These are phyloP conservation scores for Drosophila lacteicornis DNA, from an alignment of 1,140 invertebrate species.

Conservation along the genomic window DNA sequence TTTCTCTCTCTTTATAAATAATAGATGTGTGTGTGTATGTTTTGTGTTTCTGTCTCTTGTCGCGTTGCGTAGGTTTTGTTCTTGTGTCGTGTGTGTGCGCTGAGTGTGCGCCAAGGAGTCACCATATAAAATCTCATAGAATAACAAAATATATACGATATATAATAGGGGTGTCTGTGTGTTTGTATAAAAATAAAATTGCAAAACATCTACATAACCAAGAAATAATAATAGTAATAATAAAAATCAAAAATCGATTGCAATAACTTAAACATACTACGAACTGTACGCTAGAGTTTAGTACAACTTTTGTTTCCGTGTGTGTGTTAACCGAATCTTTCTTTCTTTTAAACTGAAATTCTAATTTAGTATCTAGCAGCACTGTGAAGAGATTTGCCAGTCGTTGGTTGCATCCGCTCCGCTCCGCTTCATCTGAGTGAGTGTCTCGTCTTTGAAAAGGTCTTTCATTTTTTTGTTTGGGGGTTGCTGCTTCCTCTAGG, in stretches of 20 bases:
- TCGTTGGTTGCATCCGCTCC: slow-evolving; percentile 70
- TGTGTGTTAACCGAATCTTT: slow-evolving; percentile 34
- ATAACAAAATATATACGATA: slow-evolving; percentile 73
- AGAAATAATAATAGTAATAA: slow-evolving; percentile 53
- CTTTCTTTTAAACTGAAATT: slow-evolving; percentile 48
- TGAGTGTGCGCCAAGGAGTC: slow-evolving; percentile 57
- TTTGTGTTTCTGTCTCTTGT: slow-evolving; percentile 7
- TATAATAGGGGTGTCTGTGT: slow-evolving; percentile 38
- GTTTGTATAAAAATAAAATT: slow-evolving; percentile 61
- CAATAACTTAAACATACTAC: slow-evolving; percentile 70
- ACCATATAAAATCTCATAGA: slow-evolving; percentile 78
- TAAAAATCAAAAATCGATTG: slow-evolving; percentile 68
- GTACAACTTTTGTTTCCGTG: slow-evolving; percentile 57
- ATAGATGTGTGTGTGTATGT: slow-evolving; percentile 51
- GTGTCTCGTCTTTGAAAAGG: slow-evolving; percentile 75
- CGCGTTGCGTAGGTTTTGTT: slow-evolving; percentile 11
- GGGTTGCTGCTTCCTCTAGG: slow-evolving; percentile 45
- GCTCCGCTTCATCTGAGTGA: slow-evolving; percentile 34
- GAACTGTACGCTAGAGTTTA: slow-evolving; percentile 59
- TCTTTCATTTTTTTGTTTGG: slow-evolving; percentile 68
- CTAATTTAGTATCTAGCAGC: slow-evolving; percentile 79
- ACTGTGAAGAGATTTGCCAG: slow-evolving; percentile 77
- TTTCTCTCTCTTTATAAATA: slow-evolving; percentile 72
- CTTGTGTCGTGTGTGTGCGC: slow-evolving; percentile 39
- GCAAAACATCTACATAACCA: slow-evolving; percentile 74